Evolutionary conservation across 1,140 invertebrate species (phyloP).

Genomic region (Brachionus plicatilis): DNA sequence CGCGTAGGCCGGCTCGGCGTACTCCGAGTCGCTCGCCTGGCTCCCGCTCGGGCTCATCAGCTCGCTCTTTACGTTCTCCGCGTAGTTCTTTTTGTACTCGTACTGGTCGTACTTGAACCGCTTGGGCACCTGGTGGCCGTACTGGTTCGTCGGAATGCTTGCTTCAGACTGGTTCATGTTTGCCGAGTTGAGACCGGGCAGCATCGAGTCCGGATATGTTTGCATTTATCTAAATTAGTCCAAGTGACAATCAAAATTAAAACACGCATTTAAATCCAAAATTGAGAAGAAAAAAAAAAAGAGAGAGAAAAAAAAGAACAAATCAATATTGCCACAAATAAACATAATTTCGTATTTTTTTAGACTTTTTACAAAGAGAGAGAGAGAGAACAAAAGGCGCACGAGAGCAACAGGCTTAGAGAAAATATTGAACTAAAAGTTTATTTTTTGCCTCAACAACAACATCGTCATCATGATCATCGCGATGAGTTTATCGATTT

Average conservation of each 20-base stretch:
- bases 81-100: conserved; percentile 1
- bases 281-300: neutral
- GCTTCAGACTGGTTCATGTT: neutral
- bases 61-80: neutral
- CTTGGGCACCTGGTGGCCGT: neutral
- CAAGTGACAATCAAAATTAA: neutral
- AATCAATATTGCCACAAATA: neutral
- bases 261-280: neutral
- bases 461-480: neutral
- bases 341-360: neutral
- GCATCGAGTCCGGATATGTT: conserved; percentile 8
- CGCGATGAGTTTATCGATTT: neutral
- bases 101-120: conserved; percentile 27
- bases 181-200: neutral
- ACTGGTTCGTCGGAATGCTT: neutral
- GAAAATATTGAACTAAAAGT: neutral
- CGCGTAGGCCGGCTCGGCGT: neutral
- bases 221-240: neutral
- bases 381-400: neutral
- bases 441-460: neutral
- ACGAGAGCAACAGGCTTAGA: neutral
- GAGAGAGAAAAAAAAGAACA: neutral
- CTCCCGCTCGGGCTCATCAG: conserved; percentile 7
- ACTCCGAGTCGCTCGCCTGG: neutral
- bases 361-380: neutral